A percentile compares a stretch with the other conserved stretches of the same genome.
These are phyloP conservation scores for Leucophora obtusa DNA, from an alignment of 2,888 invertebrate species.

Conservation along the genomic window DNA sequence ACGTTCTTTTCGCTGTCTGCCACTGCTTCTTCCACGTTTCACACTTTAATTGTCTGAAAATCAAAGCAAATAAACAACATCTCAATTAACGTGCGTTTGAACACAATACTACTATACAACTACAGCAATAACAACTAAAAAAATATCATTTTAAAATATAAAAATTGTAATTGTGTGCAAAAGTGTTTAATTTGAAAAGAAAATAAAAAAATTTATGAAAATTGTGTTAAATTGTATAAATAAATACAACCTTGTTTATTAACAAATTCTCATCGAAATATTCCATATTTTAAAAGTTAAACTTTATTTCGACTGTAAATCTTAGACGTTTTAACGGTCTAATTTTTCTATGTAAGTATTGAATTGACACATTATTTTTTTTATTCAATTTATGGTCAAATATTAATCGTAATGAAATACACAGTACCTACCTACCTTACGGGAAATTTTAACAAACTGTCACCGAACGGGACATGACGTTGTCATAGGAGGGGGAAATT, in stretches of 20 bases:
- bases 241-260: constrained; percentile 29
- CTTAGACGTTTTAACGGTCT: constrained; percentile 6
- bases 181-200: constrained; percentile 30
- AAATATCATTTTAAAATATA: constrained; percentile 13
- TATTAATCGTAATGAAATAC: too few species aligned
- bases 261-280: constrained; percentile 11
- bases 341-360: constrained; percentile 56
- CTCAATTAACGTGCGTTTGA: constrained; percentile 59
- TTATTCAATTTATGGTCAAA: too few species aligned
- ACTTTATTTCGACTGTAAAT: neutral
- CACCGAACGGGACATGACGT: too few species aligned
- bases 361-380: neutral
- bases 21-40: constrained; percentile 26
- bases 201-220: constrained; percentile 27
- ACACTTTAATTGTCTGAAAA: constrained; percentile 51
- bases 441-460: too few species aligned
- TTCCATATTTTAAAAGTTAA: neutral
- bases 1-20: constrained; percentile 35
- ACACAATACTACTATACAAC: constrained; percentile 15
- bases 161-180: constrained; percentile 35
- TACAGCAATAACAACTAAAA: constrained; percentile 9
- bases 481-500: too few species aligned
- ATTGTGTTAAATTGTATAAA: constrained; percentile 50
- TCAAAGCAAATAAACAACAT: constrained; percentile 59
- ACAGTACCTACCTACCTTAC: too few species aligned